phyloP scores from a whole-genome alignment of 2,797 vertebrate species.

The Bovichtus diacanthus region DNA sequence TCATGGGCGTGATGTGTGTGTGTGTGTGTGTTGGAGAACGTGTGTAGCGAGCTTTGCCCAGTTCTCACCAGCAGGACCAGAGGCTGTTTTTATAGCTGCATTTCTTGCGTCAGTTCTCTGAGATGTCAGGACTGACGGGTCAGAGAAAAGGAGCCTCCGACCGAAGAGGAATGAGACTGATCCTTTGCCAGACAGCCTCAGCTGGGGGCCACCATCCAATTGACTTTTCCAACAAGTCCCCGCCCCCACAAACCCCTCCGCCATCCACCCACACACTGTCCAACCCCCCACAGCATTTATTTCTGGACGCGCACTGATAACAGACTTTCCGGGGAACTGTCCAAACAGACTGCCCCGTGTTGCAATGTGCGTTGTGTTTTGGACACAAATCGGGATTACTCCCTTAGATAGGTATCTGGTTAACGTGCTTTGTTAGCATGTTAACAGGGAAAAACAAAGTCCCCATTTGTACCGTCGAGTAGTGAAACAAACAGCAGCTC shows the following conservation, averaged over 20 bases:
- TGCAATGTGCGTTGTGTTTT: slow-evolving; percentile 41
- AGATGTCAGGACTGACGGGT: slow-evolving; percentile 70
- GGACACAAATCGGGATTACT: slow-evolving; percentile 44
- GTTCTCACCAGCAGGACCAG: slow-evolving; percentile 83
- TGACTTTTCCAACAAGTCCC: slow-evolving; percentile 59
- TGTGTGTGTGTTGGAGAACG: slow-evolving; percentile 33
- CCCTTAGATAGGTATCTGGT: slow-evolving; percentile 47
- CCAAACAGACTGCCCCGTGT: slow-evolving; percentile 58
- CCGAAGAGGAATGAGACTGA: slow-evolving; percentile 76
- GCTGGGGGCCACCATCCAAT: slow-evolving; percentile 68
- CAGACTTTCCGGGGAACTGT: slow-evolving; percentile 68
- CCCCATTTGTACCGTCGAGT: slow-evolving; percentile 32
- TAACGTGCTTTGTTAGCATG: slow-evolving; percentile 51
- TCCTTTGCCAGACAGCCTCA: slow-evolving; percentile 81
- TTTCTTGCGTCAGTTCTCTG: slow-evolving; percentile 68
- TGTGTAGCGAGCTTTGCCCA: slow-evolving; percentile 39
- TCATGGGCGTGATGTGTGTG: slow-evolving; percentile 28
- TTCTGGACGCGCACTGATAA: slow-evolving; percentile 74
- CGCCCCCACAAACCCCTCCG: slow-evolving; percentile 40
- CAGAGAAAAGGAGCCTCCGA: slow-evolving; percentile 72
- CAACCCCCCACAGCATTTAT: slow-evolving; percentile 49
- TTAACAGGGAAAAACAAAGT: slow-evolving; percentile 26
- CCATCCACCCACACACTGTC: slow-evolving; percentile 44
- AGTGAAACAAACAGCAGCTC: slow-evolving; percentile 48
- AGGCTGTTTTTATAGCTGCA: slow-evolving; percentile 72